Evolutionary conservation across 2,113 vertebrate species (phyloP), one percentile per base, ranked within the genome.

Genomic region (Xiphophorus hellerii): DNA sequence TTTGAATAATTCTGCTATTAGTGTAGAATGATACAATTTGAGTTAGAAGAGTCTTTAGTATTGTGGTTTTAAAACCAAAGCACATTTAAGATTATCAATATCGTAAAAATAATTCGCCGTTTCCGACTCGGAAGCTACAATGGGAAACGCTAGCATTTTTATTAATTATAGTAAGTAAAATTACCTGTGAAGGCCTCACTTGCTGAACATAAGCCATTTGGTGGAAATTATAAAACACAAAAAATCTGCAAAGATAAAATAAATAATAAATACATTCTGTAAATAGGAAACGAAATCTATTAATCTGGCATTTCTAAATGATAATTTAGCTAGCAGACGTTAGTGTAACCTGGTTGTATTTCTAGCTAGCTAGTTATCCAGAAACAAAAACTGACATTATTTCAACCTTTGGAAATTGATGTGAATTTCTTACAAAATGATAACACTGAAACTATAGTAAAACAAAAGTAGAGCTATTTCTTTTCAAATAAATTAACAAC

Each of bases 141-240:
- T 15, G 12, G 14, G 12, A 42, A 42, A 15, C 37, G 9, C 37
- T 39, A 39, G 1, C 37, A 39, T 39, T 11, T 11, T 39, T 39
- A 39, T 42, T 42, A 42, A 42, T 42, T 42, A 42, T 15, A 15
- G 13, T 15, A 62, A 13, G 9, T 35, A 8, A 29, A 15, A 74
- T 82, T 91, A 94, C 93, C 93, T 93, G 89, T 10, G 81, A 71
- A 13, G 71, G 35, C 37, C 81, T 86, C 30, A 83, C 27, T 80
- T 76, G 87, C 22, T 94, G 93, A 15, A 83, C 68, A 88, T 80
- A 88, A 0, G 93, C 89, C 94, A 95, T 95, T 31, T 29, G 20
- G 4, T 11, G 68, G 2, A 67, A n/a, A 20, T 8, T 28, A 74
- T 3, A 66, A 17, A 51, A 1, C 20, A 39, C 65, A 63, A 11